These are phyloP conservation scores for Lasioglossum malachurum DNA, from an alignment of 2,888 invertebrate genomes.

Conservation along the genomic window DNA sequence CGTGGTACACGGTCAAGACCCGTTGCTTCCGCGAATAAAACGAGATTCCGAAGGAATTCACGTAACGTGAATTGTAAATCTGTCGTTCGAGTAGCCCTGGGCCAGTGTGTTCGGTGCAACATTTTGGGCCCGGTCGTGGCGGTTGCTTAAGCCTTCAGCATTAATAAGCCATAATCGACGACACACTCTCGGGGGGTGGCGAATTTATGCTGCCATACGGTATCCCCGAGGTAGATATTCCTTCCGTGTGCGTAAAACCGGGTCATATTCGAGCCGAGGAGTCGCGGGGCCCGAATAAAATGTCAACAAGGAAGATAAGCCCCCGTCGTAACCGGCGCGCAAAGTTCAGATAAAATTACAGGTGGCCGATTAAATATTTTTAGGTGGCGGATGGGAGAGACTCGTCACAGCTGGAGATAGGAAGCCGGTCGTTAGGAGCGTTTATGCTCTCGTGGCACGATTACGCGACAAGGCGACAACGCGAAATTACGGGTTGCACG, in stretches of 20 bases:
- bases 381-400: constrained; percentile 16
- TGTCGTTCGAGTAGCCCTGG: not conserved
- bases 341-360: constrained; percentile 63
- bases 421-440: constrained; percentile 61
- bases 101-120: not conserved
- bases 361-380: constrained; percentile 54
- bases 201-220: constrained; percentile 11
- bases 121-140: not conserved
- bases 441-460: constrained; percentile 60
- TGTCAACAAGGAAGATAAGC: constrained; percentile 47
- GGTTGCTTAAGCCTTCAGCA: not conserved
- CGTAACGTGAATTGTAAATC: not conserved
- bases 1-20: not conserved
- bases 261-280: constrained; percentile 17
- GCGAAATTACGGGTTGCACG: constrained; percentile 58
- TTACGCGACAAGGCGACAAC: constrained; percentile 46
- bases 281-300: constrained; percentile 36
- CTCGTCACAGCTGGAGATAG: constrained; percentile 61
- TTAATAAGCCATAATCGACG: constrained; percentile 11
- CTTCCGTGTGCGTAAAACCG: constrained; percentile 27
- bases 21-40: not conserved
- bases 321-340: constrained; percentile 16
- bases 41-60: not conserved
- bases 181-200: not conserved
- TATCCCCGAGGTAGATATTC: constrained; percentile 4